Percentiles rank a stretch among this genome's conserved stretches.
These are phyloP conservation scores for Hoplias malabaricus DNA, from an alignment of 2,113 vertebrate species.

Conservation along the genomic window DNA sequence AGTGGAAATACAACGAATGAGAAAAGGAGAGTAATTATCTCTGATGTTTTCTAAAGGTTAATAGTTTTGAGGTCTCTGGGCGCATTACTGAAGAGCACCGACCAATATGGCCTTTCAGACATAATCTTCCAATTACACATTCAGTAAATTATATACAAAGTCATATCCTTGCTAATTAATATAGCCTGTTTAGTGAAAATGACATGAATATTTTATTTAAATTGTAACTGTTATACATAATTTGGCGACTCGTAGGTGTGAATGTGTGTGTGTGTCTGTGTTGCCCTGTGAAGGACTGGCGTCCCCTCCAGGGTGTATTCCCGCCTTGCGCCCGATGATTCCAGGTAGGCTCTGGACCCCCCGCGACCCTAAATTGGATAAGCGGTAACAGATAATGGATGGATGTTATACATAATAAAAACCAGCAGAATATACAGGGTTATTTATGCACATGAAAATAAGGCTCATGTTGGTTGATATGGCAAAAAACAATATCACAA, in stretches of 20 bases:
- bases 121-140: slow-evolving; percentile 31
- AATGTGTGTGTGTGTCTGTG: too few relatives aligned
- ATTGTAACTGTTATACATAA: neutral
- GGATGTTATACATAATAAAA: too few relatives aligned
- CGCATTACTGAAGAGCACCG: slow-evolving; percentile 2
- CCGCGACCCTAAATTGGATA: too few relatives aligned
- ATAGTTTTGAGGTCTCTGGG: slow-evolving; percentile 24
- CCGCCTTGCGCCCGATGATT: too few relatives aligned
- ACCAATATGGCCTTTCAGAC: neutral
- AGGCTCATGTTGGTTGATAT: neutral
- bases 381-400: too few relatives aligned
- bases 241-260: too few relatives aligned
- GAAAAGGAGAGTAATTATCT: slow-evolving; percentile 28
- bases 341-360: too few relatives aligned
- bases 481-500: too few relatives aligned
- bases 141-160: slow-evolving; percentile 4
- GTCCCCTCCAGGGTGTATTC: too few relatives aligned
- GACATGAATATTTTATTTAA: neutral
- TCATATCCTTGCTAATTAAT: slow-evolving; percentile 7
- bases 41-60: slow-evolving; percentile 48
- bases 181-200: neutral
- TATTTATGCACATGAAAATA: neutral
- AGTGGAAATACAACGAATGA: slow-evolving; percentile 19
- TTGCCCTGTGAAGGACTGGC: too few relatives aligned
- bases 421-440: neutral